Evolutionary conservation across 2,113 vertebrate species (phyloP), one percentile per base, ranked within the genome.

Genomic region (Amazona vittata): DNA sequence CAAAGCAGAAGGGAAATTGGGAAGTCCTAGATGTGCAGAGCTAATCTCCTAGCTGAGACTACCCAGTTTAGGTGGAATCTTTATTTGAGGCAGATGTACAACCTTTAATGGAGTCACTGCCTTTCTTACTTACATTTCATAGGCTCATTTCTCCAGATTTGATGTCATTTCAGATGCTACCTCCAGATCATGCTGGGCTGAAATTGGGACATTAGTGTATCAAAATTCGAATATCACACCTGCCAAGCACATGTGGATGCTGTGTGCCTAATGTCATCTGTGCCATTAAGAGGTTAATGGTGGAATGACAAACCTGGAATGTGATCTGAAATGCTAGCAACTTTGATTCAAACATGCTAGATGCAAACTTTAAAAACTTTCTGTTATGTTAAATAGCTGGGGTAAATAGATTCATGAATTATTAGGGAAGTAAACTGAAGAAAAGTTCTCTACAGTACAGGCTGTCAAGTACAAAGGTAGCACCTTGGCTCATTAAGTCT

Each of bases 231-330:
- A 78, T 12, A 75, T 65, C n/a, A 46, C 3, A 19, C 33, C 80
- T 89, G 73, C 73, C 0, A 4, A 79, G 77, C 25, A 57, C n/a
- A 24, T 46, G 55, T 50, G 79, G 64, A 41, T 0, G 0, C 43
- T 33, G 20, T 33, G n/a, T 4, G 8, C 49, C 84, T 83, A 13
- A 50, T 86, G 29, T 68, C 83, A 44, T 20, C 47, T 75, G 35
- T 70, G 67, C 43, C 47, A 15, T 43, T 57, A 81, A 39, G 71
- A 94, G 25, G 76, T 71, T 84, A 86, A 93, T 0, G 0, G 59
- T 0, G 0, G 62, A 84, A 53, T 39, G 70, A 47, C 44, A 62
- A 89, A 65, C 39, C 37, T 70, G 70, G n/a, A 71, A 84, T 64
- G 52, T 17, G 47, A 43, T 41, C 80, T 76, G 69, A 95, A 89